Evolutionary conservation across 2,888 invertebrate genomes (phyloP).

Genomic region (Muschampia plurimacula): DNA sequence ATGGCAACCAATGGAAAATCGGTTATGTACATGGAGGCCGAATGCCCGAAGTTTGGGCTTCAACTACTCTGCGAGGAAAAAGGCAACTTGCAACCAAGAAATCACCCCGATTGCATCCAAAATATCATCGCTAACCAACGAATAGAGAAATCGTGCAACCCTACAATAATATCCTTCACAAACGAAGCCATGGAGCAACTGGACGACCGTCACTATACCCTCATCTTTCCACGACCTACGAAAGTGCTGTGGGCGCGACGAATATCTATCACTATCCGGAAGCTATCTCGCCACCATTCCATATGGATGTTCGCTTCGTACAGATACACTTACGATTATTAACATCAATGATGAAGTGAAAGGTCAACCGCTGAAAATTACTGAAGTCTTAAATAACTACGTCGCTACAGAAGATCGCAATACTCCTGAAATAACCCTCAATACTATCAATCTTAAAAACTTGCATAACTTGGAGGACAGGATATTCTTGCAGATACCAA

Average conservation of each 20-base stretch:
- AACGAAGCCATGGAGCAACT: constrained; percentile 39
- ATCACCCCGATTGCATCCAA: constrained; percentile 17
- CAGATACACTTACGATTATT: constrained; percentile 33
- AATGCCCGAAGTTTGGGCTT: constrained; percentile 20
- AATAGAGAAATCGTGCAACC: constrained; percentile 24
- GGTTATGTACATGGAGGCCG: no score
- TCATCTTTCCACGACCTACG: constrained; percentile 41
- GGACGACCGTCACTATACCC: constrained; percentile 43
- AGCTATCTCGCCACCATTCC: constrained; percentile 43
- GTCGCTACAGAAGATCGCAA: not conserved
- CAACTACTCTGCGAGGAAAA: constrained; percentile 20
- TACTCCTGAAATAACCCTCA: constrained; percentile 6
- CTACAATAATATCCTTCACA: constrained; percentile 6
- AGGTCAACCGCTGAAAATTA: constrained; percentile 32
- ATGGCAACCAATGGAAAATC: no score
- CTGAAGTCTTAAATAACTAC: not conserved
- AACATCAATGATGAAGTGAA: constrained; percentile 36
- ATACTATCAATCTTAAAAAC: not conserved
- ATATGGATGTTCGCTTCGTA: constrained; percentile 33
- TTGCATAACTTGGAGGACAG: not conserved
- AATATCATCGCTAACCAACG: constrained; percentile 14
- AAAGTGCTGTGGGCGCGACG: constrained; percentile 36
- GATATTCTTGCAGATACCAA: not conserved
- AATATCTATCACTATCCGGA: constrained; percentile 38
- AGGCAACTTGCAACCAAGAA: not conserved